Evolutionary conservation across 2,113 vertebrate species (phyloP).

Genomic region (Capreolus pygargus): DNA sequence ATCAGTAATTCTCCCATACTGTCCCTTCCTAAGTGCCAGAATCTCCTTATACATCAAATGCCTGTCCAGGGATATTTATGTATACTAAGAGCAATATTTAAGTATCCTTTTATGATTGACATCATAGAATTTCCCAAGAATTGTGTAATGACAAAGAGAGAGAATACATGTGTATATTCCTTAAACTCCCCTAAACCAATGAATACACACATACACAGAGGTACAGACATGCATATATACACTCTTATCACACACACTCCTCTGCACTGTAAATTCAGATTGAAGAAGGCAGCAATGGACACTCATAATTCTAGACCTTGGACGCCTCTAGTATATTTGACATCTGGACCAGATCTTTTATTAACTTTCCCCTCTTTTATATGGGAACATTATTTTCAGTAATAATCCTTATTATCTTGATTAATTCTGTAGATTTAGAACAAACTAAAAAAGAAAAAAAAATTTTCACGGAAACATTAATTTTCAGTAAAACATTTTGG

Average conservation of each 20-base stretch:
- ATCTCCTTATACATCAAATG: neutral
- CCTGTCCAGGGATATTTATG: neutral
- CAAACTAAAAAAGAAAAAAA: neutral
- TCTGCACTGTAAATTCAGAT: neutral
- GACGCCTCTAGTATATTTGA: neutral
- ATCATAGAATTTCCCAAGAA: neutral
- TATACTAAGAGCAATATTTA: neutral
- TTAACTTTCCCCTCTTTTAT: neutral
- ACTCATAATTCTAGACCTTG: neutral
- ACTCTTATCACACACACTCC: neutral
- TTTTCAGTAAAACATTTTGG: neutral
- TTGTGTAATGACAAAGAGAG: neutral
- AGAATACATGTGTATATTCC: neutral
- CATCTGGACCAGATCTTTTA: neutral
- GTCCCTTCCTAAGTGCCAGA: neutral
- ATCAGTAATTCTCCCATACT: neutral
- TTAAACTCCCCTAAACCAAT: neutral
- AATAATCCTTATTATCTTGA: neutral
- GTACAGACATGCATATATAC: accelerated
- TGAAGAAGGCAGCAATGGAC: neutral
- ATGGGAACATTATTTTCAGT: neutral
- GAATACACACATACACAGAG: neutral
- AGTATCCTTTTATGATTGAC: neutral
- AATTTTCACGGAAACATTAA: neutral
- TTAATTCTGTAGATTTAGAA: neutral